These are phyloP conservation scores for Chydorus sphaericus DNA, from an alignment of 2,888 invertebrate species.

Conservation along the genomic window DNA sequence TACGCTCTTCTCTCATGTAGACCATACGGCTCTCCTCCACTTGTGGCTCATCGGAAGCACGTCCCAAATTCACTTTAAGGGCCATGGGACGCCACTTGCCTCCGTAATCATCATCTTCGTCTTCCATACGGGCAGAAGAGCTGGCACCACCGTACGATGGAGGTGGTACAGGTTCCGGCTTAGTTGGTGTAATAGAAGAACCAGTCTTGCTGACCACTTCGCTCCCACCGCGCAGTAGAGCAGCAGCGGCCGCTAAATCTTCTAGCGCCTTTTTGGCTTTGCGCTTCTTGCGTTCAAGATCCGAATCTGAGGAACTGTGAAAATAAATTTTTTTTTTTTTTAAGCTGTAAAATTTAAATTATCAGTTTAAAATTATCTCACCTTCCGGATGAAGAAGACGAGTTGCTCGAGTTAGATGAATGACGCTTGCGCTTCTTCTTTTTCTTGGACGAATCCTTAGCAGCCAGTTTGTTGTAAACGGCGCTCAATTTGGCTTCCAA, in stretches of 20 bases:
- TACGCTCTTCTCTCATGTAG: conserved; percentile 8
- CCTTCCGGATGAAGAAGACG: conserved; percentile 13
- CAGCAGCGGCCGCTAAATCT: conserved; percentile 6
- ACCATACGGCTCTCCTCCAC: conserved; percentile 10
- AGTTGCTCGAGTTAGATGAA: conserved; percentile 7
- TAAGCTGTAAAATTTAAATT: background rate
- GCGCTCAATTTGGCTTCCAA: conserved; percentile 60
- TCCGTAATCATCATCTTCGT: background rate
- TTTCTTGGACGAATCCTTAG: conserved; percentile 16
- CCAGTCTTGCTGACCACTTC: background rate
- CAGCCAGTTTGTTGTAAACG: conserved; percentile 58
- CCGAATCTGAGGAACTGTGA: conserved; percentile 11
- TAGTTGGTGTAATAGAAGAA: background rate
- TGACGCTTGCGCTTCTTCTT: conserved; percentile 18
- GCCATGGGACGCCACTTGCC: conserved; percentile 14
- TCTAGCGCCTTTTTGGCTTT: conserved; percentile 10
- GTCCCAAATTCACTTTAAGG: conserved; percentile 6
- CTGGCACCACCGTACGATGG: background rate
- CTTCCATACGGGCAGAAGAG: background rate
- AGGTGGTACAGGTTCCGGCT: conserved; percentile 10
- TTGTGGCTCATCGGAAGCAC: conserved; percentile 6
- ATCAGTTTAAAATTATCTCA: background rate
- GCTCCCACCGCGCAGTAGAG: background rate
- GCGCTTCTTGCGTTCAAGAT: conserved; percentile 8
- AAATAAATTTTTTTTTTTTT: background rate